A percentile compares a stretch with the other conserved stretches of the same genome.
phyloP scores from a whole-genome alignment of 2,797 vertebrate species.

The Eurystomus glaucurus region DNA sequence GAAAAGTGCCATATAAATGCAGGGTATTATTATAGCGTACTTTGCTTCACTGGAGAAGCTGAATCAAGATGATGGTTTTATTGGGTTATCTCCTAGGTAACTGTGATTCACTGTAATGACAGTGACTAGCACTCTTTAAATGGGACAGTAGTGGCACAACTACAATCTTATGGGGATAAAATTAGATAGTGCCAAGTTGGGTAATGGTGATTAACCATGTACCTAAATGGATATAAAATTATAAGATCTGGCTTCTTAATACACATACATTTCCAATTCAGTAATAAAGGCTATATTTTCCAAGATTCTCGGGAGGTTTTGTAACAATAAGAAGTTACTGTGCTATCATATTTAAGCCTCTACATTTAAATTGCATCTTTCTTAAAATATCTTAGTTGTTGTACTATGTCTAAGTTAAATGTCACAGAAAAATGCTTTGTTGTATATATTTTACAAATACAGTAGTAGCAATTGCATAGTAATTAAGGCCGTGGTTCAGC shows the following conservation, averaged over 20 bases:
- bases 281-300: background rate
- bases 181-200: background rate
- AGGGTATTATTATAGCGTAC: constrained; percentile 11
- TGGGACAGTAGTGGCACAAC: constrained; percentile 20
- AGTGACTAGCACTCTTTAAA: constrained; percentile 46
- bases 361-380: background rate
- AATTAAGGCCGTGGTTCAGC: background rate
- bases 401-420: background rate
- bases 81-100: constrained; percentile 60
- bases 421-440: background rate
- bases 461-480: background rate
- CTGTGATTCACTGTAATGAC: constrained; percentile 16
- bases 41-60: constrained; percentile 12
- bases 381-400: background rate
- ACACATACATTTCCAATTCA: constrained; percentile 5
- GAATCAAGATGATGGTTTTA: constrained; percentile 28
- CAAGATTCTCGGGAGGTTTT: background rate
- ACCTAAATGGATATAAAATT: constrained; percentile 18
- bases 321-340: background rate
- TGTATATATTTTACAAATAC: background rate
- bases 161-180: background rate
- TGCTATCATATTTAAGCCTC: background rate
- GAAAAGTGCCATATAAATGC: constrained; percentile 2
- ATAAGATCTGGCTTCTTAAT: constrained; percentile 3
- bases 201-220: constrained; percentile 17